Base-by-base conservation (phyloP, 1,140 invertebrate genomes). In the Aethina tumida region DNA sequence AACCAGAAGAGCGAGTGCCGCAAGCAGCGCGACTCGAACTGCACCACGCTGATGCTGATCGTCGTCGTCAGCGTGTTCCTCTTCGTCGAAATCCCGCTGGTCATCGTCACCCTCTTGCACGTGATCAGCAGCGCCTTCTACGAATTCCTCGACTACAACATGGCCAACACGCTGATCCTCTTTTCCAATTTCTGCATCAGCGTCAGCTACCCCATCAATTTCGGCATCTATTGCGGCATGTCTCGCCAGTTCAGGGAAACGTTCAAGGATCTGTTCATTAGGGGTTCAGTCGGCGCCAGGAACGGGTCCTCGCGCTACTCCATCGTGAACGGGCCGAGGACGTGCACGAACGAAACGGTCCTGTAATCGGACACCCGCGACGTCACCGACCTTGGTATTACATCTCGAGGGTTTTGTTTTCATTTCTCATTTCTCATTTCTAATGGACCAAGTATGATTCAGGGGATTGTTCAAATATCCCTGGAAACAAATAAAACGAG, bases 201-300 rank as follows among this genome's bases (percentile, higher is more conserved):
- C 26, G 69, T 91, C 5, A 87, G 82, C 12, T 95, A 94, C 62
- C 90, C 90, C 0, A 81, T 94, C 36, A 93, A 95, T 63, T 96
- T 96, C 55, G 89, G 88, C 35, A 94, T 96, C 41, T 96, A 96
- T 59, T 95, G 90, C 59, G 88, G 88, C 4, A 95, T 95, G 91
- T 89, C 84, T 29, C 69, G 87, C 14, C 87, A 93, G 57, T 96
- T 96, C 58, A 68, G 91, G 18, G 87, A 93, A 59, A 95, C 91
- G 0, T 96, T 95, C 64, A 89, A 88, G 51, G 80, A 88, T 50
- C 67, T 95, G 3, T 94, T 95, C 51, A 70, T 85, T 4, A 64
- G 74, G 2, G 72, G 74, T 2, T 62, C 70, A 13, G 66, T 67
- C 7, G 66, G 65, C 35, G 71, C 75, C 42, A 71, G 76, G 50